Percentiles rank a stretch among this genome's conserved stretches.
Evolutionary conservation across 2,797 vertebrate species (phyloP).

Genomic region (Microcaecilia unicolor): DNA sequence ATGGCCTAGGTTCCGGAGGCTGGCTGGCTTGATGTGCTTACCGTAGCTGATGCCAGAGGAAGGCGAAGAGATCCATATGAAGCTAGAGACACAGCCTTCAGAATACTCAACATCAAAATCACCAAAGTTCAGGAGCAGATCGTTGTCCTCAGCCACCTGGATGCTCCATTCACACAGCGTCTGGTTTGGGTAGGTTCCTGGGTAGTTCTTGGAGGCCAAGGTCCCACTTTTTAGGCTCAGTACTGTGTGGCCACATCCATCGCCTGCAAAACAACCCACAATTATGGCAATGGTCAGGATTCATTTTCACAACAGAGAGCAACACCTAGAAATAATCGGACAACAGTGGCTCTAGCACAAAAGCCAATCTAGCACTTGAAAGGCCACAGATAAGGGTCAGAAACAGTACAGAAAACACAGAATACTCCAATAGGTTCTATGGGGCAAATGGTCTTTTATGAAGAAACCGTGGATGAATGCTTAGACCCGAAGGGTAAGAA

Average conservation of each 20-base stretch:
- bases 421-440: too few relatives aligned
- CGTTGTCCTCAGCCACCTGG: constrained; percentile 41
- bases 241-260: constrained; percentile 69
- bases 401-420: not conserved
- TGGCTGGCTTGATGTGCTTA: constrained; percentile 34
- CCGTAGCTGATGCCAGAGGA: constrained; percentile 43
- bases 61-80: constrained; percentile 53
- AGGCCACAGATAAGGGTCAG: not conserved
- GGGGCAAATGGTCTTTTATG: too few relatives aligned
- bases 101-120: constrained; percentile 74
- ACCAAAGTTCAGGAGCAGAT: constrained; percentile 61
- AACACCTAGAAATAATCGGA: too few relatives aligned
- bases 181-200: constrained; percentile 75
- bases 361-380: not conserved
- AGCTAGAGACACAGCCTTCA: constrained; percentile 56
- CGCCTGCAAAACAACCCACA: constrained; percentile 58
- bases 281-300: not conserved
- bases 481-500: too few relatives aligned
- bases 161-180: constrained; percentile 63
- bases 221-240: constrained; percentile 68
- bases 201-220: constrained; percentile 73
- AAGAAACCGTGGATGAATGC: not conserved
- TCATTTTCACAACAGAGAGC: not conserved
- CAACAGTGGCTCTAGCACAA: too few relatives aligned
- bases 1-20: not conserved